Percentiles rank a stretch among this genome's conserved stretches.
Conservation (phyloP, 1,140 invertebrate genomes). For the Chlorops oryzae region DNA sequence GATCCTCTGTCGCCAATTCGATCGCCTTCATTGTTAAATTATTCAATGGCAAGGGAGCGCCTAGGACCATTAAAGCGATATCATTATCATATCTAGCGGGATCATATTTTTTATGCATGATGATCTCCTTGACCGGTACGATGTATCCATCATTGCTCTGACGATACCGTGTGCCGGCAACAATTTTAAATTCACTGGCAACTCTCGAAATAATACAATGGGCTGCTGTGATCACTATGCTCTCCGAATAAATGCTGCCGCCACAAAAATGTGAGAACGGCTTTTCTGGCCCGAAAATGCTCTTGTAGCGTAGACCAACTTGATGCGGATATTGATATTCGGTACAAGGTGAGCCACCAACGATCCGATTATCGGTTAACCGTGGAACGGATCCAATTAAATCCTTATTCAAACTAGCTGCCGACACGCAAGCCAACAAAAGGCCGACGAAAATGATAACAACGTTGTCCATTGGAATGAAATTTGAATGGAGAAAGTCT, state of each 20-base stretch:
- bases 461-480: no score
- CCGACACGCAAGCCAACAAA: no score
- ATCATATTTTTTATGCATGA: slow-evolving; percentile 41
- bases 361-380: slow-evolving; percentile 25
- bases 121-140: slow-evolving; percentile 30
- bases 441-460: no score
- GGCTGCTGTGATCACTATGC: slow-evolving; percentile 36
- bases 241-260: slow-evolving; percentile 49
- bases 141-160: slow-evolving; percentile 29
- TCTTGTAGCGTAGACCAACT: slow-evolving; percentile 32
- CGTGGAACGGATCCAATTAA: no score
- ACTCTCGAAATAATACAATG: slow-evolving; percentile 33
- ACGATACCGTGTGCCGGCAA: slow-evolving; percentile 29
- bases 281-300: slow-evolving; percentile 17
- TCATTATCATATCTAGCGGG: slow-evolving; percentile 32
- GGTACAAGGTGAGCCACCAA: slow-evolving; percentile 26
- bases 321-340: slow-evolving; percentile 32
- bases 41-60: slow-evolving; percentile 31
- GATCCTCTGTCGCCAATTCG: slow-evolving; percentile 21
- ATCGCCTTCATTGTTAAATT: slow-evolving; percentile 34
- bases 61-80: slow-evolving; percentile 32
- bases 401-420: no score
- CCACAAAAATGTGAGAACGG: slow-evolving; percentile 50
- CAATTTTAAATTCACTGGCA: slow-evolving; percentile 30
- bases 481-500: no score